A percentile compares a stretch with the other conserved stretches of the same genome.
phyloP scores from a whole-genome alignment of 2,797 vertebrate species.

The Arnoldichthys spilopterus region DNA sequence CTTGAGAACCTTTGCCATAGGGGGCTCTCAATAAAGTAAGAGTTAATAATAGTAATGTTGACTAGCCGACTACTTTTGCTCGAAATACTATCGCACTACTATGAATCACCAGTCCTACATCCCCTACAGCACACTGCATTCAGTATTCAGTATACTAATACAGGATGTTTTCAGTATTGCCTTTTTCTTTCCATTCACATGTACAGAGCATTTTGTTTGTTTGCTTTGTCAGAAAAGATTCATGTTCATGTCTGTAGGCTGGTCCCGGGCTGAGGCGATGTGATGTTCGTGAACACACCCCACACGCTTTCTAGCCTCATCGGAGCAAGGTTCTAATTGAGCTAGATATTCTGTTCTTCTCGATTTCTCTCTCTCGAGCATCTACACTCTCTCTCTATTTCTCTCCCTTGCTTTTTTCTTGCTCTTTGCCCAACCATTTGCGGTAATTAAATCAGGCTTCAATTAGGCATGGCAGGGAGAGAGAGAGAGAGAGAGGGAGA shows the following conservation, averaged over 20 bases:
- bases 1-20: no score
- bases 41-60: no score
- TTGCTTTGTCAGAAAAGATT: no score
- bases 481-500: background rate
- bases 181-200: no score
- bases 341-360: slow-evolving; percentile 14
- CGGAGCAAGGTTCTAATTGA: slow-evolving; percentile 28
- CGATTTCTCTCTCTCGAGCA: background rate
- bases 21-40: no score
- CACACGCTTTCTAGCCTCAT: slow-evolving; percentile 15
- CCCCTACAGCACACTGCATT: no score
- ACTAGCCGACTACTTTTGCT: no score
- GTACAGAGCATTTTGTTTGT: no score
- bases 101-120: no score
- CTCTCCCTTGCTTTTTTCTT: slow-evolving; percentile 4
- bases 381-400: background rate
- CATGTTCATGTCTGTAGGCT: background rate
- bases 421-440: slow-evolving; percentile 28
- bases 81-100: no score
- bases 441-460: slow-evolving; percentile 50
- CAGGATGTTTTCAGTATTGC: no score
- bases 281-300: slow-evolving; percentile 7
- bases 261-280: background rate
- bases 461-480: slow-evolving; percentile 43
- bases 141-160: no score